Percentiles rank a stretch among this genome's conserved stretches.
phyloP scores from a whole-genome alignment of 2,888 invertebrate genomes.

The Podabrus alpinus region DNA sequence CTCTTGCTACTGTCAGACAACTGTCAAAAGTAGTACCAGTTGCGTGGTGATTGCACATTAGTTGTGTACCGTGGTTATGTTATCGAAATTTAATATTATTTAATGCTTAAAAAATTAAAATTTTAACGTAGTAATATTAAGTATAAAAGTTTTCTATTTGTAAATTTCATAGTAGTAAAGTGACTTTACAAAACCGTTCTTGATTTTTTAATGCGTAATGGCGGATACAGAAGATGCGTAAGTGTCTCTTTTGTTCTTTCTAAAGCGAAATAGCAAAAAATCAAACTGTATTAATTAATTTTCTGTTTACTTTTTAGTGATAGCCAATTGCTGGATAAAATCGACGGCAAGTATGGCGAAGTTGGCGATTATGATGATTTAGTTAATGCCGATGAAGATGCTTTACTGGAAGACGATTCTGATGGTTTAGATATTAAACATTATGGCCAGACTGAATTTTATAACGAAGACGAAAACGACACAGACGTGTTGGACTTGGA shows the following conservation, averaged over 20 bases:
- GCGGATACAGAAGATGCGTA: not conserved
- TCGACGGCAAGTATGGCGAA: conserved; percentile 45
- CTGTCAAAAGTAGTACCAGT: not conserved
- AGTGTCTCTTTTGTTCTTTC: not conserved
- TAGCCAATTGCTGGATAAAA: conserved; percentile 51
- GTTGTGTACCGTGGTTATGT: not conserved
- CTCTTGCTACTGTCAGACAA: not conserved
- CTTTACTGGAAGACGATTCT: conserved; percentile 54
- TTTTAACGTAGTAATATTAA: not conserved
- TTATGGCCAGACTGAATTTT: conserved; percentile 38
- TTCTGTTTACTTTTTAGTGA: conserved; percentile 35
- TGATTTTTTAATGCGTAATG: not conserved
- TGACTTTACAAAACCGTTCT: not conserved
- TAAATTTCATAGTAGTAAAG: not conserved
- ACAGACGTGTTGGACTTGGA: conserved; percentile 26
- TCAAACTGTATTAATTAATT: not conserved
- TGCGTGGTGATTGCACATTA: not conserved
- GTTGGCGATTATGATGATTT: conserved; percentile 56
- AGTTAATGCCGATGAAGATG: conserved; percentile 57
- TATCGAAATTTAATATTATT: not conserved
- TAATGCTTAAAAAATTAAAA: not conserved
- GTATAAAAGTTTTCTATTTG: not conserved
- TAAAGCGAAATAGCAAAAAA: not conserved
- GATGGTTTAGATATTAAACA: conserved; percentile 19
- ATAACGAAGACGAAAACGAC: conserved; percentile 26